phyloP scores from a whole-genome alignment of 2,113 vertebrate genomes.

The Cyanistes caeruleus region DNA sequence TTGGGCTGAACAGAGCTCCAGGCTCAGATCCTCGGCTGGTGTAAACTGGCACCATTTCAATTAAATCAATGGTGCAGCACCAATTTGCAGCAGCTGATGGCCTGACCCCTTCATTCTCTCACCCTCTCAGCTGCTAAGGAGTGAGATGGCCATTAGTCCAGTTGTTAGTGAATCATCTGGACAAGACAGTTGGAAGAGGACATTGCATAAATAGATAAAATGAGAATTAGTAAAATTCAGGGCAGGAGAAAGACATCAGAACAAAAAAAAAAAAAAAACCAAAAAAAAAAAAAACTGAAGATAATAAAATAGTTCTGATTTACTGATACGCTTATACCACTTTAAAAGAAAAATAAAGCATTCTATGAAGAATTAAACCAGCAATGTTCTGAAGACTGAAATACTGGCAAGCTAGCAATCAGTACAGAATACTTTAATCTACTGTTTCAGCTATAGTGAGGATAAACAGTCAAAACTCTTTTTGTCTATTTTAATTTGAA shows the following conservation, averaged over 20 bases:
- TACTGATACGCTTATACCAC: neutral
- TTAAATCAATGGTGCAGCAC: slow-evolving; percentile 36
- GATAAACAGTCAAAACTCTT: neutral
- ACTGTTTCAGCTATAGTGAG: neutral
- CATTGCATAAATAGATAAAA: slow-evolving; percentile 20
- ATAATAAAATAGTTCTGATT: neutral
- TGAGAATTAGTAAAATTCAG: neutral
- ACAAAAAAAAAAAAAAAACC: neutral
- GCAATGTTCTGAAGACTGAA: neutral
- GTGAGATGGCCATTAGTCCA: slow-evolving; percentile 68
- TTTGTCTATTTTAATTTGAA: neutral
- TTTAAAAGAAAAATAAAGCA: neutral
- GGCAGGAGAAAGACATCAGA: neutral
- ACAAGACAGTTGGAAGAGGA: slow-evolving; percentile 57
- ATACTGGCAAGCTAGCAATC: neutral
- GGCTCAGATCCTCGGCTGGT: neutral
- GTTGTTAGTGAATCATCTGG: slow-evolving; percentile 72
- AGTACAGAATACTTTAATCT: neutral
- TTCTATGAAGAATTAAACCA: neutral
- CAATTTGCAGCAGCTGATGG: slow-evolving; percentile 54
- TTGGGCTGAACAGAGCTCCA: neutral
- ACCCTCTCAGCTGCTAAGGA: slow-evolving; percentile 57
- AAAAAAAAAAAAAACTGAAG: neutral
- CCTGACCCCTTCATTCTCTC: slow-evolving; percentile 36
- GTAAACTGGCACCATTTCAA: slow-evolving; percentile 38